Conservation (phyloP, 2,888 invertebrate genomes). For the Timema cristinae region DNA sequence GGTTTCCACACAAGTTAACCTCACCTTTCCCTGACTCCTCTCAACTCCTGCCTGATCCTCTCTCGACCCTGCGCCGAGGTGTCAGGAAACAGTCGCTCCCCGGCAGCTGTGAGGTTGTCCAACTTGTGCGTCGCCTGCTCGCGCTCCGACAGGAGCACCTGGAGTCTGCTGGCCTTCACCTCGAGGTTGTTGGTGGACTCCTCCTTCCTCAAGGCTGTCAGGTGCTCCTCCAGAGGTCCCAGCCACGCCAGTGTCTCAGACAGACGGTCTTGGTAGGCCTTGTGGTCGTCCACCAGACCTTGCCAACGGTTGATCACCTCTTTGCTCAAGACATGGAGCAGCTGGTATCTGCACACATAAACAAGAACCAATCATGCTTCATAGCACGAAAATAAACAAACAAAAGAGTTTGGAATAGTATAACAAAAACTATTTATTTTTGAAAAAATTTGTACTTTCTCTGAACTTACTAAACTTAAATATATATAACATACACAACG, state of each 20-base stretch:
- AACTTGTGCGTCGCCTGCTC: conserved; percentile 82
- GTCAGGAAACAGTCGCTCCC: conserved; percentile 87
- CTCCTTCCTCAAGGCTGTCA: conserved; percentile 46
- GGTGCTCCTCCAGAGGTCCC: conserved; percentile 66
- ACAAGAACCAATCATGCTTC: background rate
- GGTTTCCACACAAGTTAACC: background rate
- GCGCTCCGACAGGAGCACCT: conserved; percentile 59
- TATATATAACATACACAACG: too few species aligned
- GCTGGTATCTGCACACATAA: conserved; percentile 57
- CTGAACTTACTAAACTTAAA: too few species aligned
- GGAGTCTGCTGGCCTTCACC: conserved; percentile 40
- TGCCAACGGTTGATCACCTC: conserved; percentile 83
- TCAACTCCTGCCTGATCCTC: conserved; percentile 77
- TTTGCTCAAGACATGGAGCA: conserved; percentile 74
- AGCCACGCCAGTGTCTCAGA: conserved; percentile 75
- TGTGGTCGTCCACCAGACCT: conserved; percentile 77
- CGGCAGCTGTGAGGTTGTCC: conserved; percentile 66
- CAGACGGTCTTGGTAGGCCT: conserved; percentile 68
- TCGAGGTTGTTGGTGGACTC: conserved; percentile 48
- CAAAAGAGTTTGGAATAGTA: too few species aligned
- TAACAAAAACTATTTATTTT: too few species aligned
- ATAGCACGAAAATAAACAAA: too few species aligned
- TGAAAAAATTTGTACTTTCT: too few species aligned
- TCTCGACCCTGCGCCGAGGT: conserved; percentile 91
- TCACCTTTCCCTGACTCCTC: conserved; percentile 65